Percentiles rank a stretch among this genome's conserved stretches.
These are phyloP conservation scores for Cyanoderma ruficeps DNA, from an alignment of 2,113 vertebrate species.

Conservation along the genomic window DNA sequence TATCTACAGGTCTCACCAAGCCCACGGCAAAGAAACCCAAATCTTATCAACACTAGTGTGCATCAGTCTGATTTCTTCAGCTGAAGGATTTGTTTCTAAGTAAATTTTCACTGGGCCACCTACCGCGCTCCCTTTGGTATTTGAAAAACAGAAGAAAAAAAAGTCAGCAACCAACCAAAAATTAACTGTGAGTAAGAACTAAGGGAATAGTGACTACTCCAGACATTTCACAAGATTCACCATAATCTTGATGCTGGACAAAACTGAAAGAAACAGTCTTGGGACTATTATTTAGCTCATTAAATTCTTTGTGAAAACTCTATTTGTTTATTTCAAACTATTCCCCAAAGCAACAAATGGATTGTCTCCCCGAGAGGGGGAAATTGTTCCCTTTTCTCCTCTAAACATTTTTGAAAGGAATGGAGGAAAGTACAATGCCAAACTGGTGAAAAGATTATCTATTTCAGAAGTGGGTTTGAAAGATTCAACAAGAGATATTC, in stretches of 20 bases:
- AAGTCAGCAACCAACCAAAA: neutral
- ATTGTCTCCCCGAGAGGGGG: neutral
- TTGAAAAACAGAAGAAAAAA: neutral
- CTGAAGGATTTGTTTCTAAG: neutral
- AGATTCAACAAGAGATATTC: neutral
- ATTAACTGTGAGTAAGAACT: slow-evolving; percentile 6
- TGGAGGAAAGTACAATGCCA: neutral
- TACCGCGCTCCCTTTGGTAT: neutral
- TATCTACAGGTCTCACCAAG: neutral
- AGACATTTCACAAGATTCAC: slow-evolving; percentile 30
- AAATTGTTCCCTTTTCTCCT: neutral
- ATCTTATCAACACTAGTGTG: neutral
- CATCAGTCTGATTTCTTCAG: neutral
- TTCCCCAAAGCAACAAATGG: neutral
- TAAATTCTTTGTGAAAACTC: neutral
- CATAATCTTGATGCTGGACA: neutral
- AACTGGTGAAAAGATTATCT: neutral
- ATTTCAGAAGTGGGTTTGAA: slow-evolving; percentile 2
- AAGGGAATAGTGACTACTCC: neutral
- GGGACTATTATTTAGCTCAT: neutral
- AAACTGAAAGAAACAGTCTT: slow-evolving; percentile 27
- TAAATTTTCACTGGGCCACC: neutral
- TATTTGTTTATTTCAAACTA: slow-evolving; percentile 5
- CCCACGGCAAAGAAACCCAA: neutral
- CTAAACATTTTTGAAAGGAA: neutral